Percentiles rank a stretch among this genome's conserved stretches.
phyloP scores from a whole-genome alignment of 2,888 invertebrate genomes.

The Lutraria lutraria region DNA sequence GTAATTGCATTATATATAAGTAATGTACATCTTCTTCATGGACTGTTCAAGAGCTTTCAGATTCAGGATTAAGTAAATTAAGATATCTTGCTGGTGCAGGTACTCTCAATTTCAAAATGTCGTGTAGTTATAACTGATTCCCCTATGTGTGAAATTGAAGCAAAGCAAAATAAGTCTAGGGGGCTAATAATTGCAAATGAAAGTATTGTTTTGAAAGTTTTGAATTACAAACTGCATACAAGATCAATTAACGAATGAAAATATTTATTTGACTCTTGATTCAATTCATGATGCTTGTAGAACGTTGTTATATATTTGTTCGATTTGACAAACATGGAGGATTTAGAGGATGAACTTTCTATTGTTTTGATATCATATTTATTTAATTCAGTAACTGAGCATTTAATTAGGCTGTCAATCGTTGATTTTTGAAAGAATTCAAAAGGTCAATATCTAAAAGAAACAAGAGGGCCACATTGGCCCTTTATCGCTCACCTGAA shows the following conservation, averaged over 20 bases:
- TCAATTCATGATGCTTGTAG: constrained; percentile 23
- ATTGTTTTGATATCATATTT: constrained; percentile 6
- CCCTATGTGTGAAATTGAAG: constrained; percentile 18
- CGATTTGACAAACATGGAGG: no score
- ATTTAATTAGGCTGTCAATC: constrained; percentile 27
- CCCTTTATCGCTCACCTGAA: no score
- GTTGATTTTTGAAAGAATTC: constrained; percentile 25
- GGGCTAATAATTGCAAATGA: constrained; percentile 26
- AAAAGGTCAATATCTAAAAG: not conserved
- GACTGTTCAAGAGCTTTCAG: not conserved
- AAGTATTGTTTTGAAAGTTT: not conserved
- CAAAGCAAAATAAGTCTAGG: constrained; percentile 20
- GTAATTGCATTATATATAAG: not conserved
- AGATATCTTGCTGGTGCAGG: constrained; percentile 34
- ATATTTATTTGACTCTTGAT: constrained; percentile 5
- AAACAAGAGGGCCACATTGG: no score
- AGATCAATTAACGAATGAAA: not conserved
- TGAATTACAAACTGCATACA: not conserved
- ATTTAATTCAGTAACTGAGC: constrained; percentile 18
- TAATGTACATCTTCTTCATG: not conserved
- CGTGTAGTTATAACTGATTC: constrained; percentile 9
- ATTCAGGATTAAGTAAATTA: constrained; percentile 19
- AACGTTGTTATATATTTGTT: not conserved
- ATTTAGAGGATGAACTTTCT: constrained; percentile 24
- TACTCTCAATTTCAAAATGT: constrained; percentile 10